Conservation (phyloP, 35 echinoderm and acorn worm species). For the Patiria miniata region DNA sequence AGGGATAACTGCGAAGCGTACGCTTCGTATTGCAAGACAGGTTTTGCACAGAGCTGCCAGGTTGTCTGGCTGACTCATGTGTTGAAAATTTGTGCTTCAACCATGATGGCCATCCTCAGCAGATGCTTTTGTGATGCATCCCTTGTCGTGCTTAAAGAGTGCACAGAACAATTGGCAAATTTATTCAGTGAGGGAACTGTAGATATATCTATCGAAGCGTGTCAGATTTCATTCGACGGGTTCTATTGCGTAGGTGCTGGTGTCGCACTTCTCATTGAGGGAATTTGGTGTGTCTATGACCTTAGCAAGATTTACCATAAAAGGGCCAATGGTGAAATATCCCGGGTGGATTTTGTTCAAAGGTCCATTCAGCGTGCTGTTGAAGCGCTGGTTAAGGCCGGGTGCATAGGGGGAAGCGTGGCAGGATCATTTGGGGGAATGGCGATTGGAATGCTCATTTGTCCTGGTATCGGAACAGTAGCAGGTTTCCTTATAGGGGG, state of each 20-base stretch:
- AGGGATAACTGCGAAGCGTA: conserved; percentile 57
- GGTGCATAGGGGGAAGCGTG: neutral
- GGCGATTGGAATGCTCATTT: neutral
- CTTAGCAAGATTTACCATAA: neutral
- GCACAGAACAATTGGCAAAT: too few species aligned
- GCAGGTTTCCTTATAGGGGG: neutral
- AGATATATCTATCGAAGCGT: too few species aligned
- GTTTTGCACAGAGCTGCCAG: conserved; percentile 8
- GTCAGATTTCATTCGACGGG: too few species aligned
- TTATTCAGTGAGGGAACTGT: too few species aligned
- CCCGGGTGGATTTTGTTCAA: neutral
- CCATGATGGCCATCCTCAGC: neutral
- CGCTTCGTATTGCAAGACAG: conserved; percentile 56
- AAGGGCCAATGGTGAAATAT: neutral
- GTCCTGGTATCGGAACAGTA: neutral
- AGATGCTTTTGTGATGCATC: neutral
- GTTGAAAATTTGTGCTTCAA: too few species aligned
- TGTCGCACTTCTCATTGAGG: neutral
- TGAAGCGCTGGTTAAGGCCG: conserved; percentile 8
- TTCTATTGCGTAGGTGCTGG: neutral
- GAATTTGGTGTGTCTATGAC: neutral
- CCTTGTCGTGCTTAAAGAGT: too few species aligned
- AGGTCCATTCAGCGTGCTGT: neutral
- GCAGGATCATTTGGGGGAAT: neutral
- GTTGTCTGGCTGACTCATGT: conserved; percentile 3